A percentile compares a stretch with the other conserved stretches of the same genome.
Evolutionary conservation across 2,888 invertebrate species (phyloP).

Genomic region (Microctonus brassicae): DNA sequence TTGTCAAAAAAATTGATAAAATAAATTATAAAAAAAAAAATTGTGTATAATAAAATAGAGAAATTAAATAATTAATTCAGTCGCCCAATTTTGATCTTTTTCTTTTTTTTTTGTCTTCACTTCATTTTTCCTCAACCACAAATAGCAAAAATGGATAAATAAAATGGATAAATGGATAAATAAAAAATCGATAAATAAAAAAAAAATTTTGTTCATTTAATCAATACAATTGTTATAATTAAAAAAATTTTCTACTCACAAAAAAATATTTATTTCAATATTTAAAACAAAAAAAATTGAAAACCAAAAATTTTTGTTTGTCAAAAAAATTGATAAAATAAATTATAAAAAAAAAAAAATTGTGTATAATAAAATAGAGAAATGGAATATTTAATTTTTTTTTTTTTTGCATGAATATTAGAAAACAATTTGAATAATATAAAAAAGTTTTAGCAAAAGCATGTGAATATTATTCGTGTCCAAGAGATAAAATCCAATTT

Average conservation of each 20-base stretch:
- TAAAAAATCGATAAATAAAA: no score
- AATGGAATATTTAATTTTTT: conserved; percentile 27
- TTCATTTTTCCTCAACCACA: conserved; percentile 30
- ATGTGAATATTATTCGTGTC: conserved; percentile 42
- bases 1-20: neutral
- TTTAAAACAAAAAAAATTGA: no score
- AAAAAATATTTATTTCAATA: no score
- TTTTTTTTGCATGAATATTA: neutral
- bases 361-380: no score
- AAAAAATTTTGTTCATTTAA: no score
- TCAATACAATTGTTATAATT: no score
- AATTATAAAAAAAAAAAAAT: conserved; percentile 30
- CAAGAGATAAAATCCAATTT: conserved; percentile 57
- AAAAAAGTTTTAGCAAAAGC: conserved; percentile 16
- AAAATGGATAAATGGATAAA: no score
- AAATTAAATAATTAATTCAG: conserved; percentile 62
- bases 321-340: conserved; percentile 6
- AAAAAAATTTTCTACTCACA: no score
- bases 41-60: no score
- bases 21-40: conserved; percentile 29
- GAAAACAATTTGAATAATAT: neutral
- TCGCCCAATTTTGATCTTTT: conserved; percentile 52
- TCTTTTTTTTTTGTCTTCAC: conserved; percentile 39
- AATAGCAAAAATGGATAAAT: no score
- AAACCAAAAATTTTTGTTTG: neutral